These are phyloP conservation scores for Yoshiicerus persimilis DNA, from an alignment of 1,140 invertebrate genomes.

Conservation along the genomic window DNA sequence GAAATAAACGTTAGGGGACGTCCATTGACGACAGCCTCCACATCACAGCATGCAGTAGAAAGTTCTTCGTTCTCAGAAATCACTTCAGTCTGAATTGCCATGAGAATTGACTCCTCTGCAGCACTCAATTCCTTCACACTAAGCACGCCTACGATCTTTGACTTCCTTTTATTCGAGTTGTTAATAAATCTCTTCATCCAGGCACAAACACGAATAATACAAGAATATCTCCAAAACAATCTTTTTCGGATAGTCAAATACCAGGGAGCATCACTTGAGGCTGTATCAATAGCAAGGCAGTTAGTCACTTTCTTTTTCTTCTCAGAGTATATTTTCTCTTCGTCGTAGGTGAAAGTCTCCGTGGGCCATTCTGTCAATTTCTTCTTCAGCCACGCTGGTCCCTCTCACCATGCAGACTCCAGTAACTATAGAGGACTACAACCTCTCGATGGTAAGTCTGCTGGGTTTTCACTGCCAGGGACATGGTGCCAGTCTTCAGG, in stretches of 20 bases:
- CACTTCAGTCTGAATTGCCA: neutral
- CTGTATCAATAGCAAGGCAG: neutral
- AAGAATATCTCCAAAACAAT: too few species aligned
- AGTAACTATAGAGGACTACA: neutral
- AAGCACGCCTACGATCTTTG: neutral
- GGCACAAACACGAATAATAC: neutral
- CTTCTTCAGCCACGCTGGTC: neutral
- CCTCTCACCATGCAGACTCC: constrained; percentile 6
- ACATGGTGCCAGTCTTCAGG: too few species aligned
- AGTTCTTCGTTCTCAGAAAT: neutral
- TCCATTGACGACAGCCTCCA: too few species aligned
- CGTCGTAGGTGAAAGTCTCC: neutral
- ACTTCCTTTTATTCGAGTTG: neutral
- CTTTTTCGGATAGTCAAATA: neutral
- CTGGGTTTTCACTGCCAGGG: constrained; percentile 17
- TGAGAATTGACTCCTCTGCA: neutral
- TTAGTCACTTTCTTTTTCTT: neutral
- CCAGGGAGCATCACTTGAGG: neutral
- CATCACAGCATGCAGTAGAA: too few species aligned
- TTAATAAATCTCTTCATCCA: neutral
- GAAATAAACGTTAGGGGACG: too few species aligned
- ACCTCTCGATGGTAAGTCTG: constrained; percentile 25
- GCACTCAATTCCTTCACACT: neutral
- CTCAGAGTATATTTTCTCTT: neutral
- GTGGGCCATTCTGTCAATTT: too few species aligned